A percentile compares a stretch with the other conserved stretches of the same genome.
Evolutionary conservation across 2,797 vertebrate genomes (phyloP).

Genomic region (Darevskia nairensis): DNA sequence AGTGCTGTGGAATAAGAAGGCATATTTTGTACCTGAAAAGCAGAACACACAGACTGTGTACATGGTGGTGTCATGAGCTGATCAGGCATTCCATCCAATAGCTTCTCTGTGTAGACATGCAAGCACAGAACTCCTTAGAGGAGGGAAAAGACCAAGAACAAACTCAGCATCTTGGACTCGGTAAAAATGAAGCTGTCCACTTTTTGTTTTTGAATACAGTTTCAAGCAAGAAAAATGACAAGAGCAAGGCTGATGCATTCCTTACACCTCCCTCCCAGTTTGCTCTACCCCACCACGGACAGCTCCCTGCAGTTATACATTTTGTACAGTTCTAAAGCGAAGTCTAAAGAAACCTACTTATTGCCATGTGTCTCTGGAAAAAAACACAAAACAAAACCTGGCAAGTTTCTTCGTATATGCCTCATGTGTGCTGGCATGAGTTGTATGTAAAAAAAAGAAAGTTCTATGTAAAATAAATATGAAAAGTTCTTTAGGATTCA

Average conservation of each 20-base stretch:
- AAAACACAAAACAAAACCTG: constrained; percentile 79
- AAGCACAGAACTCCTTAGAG: constrained; percentile 9
- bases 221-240: not conserved
- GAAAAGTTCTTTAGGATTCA: constrained; percentile 85
- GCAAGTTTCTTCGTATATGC: constrained; percentile 90
- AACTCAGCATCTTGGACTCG: not conserved
- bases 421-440: constrained; percentile 92
- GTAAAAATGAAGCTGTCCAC: not conserved
- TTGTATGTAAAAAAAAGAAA: constrained; percentile 87
- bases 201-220: not conserved
- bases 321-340: constrained; percentile 94
- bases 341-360: constrained; percentile 87
- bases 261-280: constrained; percentile 43
- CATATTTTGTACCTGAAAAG: constrained; percentile 2
- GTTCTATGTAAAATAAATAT: constrained; percentile 90
- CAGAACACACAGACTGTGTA: not conserved
- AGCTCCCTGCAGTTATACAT: constrained; percentile 84
- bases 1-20: constrained; percentile 49
- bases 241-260: not conserved
- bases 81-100: constrained; percentile 39
- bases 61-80: not conserved
- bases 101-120: constrained; percentile 39
- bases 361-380: constrained; percentile 91
- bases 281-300: constrained; percentile 31
- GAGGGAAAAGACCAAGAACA: constrained; percentile 10